A percentile compares a stretch with the other conserved stretches of the same genome.
Conservation (phyloP, 2,113 vertebrate species). For the Neotoma lepida region DNA sequence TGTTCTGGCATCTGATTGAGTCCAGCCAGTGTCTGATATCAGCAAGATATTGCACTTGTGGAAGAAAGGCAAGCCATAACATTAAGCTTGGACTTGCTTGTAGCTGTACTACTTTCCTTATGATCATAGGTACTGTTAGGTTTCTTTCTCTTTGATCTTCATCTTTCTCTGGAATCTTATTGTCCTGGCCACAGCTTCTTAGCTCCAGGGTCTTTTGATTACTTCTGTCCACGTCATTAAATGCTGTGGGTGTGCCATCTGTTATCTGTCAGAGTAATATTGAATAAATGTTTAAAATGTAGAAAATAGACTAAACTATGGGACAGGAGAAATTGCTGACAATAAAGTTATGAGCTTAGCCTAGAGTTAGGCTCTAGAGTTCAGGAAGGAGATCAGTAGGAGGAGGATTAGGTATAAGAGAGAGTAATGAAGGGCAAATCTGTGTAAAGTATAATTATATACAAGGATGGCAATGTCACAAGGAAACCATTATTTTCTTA, state of each 20-base stretch:
- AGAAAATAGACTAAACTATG: neutral
- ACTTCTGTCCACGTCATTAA: neutral
- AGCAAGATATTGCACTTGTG: neutral
- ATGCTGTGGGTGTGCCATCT: conserved; percentile 15
- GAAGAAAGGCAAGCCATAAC: neutral
- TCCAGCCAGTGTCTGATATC: neutral
- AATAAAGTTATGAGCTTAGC: neutral
- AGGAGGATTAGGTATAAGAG: neutral
- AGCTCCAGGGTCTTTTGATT: neutral
- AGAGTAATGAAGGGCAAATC: neutral
- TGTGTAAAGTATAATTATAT: neutral
- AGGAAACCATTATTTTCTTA: neutral
- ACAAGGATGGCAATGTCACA: neutral
- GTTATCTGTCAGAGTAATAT: conserved; percentile 27
- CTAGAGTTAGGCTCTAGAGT: neutral
- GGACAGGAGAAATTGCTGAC: neutral
- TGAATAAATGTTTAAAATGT: neutral
- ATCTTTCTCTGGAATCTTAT: neutral
- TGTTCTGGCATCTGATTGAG: neutral
- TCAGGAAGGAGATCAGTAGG: neutral
- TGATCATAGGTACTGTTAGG: neutral
- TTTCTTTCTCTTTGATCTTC: neutral
- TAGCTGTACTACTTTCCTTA: neutral
- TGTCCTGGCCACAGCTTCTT: neutral
- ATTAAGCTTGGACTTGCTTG: neutral